These are phyloP conservation scores for Arizona elegans DNA, from an alignment of 2,113 vertebrate genomes.

Conservation along the genomic window DNA sequence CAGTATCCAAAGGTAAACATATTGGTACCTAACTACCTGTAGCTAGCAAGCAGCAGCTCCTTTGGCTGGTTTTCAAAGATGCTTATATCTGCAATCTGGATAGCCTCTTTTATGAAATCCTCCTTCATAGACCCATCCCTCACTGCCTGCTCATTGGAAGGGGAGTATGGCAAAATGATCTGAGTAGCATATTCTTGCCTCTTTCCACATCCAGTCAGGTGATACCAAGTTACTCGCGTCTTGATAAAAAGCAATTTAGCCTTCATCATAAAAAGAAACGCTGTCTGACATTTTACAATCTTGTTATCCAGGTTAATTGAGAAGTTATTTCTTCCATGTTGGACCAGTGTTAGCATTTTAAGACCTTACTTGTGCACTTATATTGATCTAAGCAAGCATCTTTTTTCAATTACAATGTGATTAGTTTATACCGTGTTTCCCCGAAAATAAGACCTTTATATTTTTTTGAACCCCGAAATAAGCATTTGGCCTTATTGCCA, in stretches of 20 bases:
- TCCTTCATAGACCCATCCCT: background rate
- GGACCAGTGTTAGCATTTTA: background rate
- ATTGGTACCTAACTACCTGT: background rate
- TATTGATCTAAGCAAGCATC: background rate
- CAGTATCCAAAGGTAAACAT: slow-evolving; percentile 9
- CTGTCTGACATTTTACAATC: background rate
- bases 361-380: background rate
- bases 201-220: background rate
- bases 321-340: background rate
- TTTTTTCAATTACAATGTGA: background rate
- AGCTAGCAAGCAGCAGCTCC: background rate
- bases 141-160: background rate
- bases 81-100: background rate
- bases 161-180: background rate
- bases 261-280: background rate
- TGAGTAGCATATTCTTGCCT: background rate
- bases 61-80: background rate
- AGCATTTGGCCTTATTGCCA: too few relatives aligned
- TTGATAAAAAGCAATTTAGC: background rate
- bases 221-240: background rate
- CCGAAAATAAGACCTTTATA: too few relatives aligned
- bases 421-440: too few relatives aligned
- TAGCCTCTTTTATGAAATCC: background rate
- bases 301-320: background rate
- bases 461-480: too few relatives aligned